Evolutionary conservation across 2,888 invertebrate species (phyloP), one percentile per base, ranked within the genome.

Genomic region (Stenolophus ochropezus): DNA sequence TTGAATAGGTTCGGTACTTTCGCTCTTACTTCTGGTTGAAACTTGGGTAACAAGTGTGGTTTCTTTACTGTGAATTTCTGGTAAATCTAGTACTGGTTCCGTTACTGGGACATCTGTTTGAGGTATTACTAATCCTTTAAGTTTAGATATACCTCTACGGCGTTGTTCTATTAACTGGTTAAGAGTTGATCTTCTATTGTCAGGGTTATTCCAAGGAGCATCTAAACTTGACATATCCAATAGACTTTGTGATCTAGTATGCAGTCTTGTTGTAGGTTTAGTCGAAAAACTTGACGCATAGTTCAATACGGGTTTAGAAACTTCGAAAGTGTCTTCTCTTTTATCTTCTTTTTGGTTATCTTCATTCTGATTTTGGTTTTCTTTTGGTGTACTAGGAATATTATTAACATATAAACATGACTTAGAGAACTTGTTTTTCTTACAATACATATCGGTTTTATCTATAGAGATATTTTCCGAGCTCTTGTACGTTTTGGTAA

Each of bases 91-190:
- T 75, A 93, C 92, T 47, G 93, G 74, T 51, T 86, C 86, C 1
- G 90, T 88, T 84, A 92, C 90, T 21, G 91, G 89, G 11, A 92
- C 91, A 83, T 92, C 91, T 21, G 42, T 75, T 86, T 97, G 96
- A 2, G 97, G 97, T 87, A 97, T 97, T 33, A 96, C 95, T 85
- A 97, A 90, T n/a, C 96, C 97, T 86, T 96, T 92, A 82, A 97
- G 89, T 89, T 96, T 97, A 1, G 96, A 95, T 89, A 96, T 93
- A 18, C 95, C 94, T 86, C 94, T 94, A 84, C 94, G 93, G 80
- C 96, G 91, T 87, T 96, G 96, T 88, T 96, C 96, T 85, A 95
- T 92, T 84, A 94, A 0, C 92, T 92, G 87, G 92, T 92, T 83
- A 93, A 92, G 84, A 90, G 89, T 83, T 89, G 90, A 84, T 89